phyloP scores from a whole-genome alignment of 2,797 vertebrate genomes.

The Propithecus perrieri region DNA sequence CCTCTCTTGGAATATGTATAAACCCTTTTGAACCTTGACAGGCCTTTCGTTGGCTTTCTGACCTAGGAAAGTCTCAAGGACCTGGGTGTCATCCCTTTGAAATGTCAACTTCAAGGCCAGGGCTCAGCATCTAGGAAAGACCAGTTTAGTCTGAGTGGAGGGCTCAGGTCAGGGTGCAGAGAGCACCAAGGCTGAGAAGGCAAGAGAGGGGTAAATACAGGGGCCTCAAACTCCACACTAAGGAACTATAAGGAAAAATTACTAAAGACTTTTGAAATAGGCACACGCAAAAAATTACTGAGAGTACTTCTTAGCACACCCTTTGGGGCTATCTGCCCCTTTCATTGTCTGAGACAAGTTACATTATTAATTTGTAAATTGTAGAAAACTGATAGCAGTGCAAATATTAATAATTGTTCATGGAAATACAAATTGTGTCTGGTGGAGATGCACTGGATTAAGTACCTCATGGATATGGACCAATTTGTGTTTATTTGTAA shows the following conservation, averaged over 20 bases:
- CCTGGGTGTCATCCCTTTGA: neutral
- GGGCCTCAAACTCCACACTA: neutral
- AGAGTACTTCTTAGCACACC: too few species aligned
- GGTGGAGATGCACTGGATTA: neutral
- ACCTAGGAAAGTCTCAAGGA: neutral
- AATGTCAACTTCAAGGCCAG: neutral
- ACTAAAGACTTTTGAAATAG: neutral
- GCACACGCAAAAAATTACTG: neutral
- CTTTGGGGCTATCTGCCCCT: neutral
- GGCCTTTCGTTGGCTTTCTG: neutral
- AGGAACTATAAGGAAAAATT: neutral
- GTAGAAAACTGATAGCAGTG: neutral
- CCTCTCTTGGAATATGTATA: neutral
- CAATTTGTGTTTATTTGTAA: neutral
- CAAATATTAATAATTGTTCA: neutral
- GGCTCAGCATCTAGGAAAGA: neutral
- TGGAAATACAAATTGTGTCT: neutral
- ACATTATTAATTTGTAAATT: neutral
- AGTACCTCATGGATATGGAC: neutral
- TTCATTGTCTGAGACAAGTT: neutral
- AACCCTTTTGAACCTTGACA: neutral
- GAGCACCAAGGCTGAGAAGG: neutral
- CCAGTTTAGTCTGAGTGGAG: too few species aligned
- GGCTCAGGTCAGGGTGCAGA: neutral
- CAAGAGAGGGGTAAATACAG: neutral